Conservation (phyloP, 2,113 vertebrate genomes). For the Nothocercus julius region DNA sequence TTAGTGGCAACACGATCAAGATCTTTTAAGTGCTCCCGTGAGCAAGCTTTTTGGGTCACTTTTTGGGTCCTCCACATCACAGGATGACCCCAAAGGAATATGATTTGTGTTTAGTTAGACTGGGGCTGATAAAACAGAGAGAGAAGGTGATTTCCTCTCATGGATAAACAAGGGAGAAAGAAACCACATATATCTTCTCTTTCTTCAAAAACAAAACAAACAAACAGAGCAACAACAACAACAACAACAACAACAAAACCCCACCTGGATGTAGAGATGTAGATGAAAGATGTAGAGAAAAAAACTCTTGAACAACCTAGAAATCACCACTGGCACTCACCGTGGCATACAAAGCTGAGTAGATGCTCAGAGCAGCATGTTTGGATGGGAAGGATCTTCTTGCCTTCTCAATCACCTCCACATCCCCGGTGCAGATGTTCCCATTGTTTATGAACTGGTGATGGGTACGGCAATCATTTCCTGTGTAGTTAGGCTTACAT, state of each 20-base stretch:
- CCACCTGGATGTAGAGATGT: not conserved
- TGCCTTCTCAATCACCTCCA: constrained; percentile 87
- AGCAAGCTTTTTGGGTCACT: not conserved
- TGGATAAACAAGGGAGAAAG: not conserved
- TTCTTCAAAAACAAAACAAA: not conserved
- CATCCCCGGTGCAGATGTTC: constrained; percentile 94
- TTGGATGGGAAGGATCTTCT: constrained; percentile 97
- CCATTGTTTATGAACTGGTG: constrained; percentile 91
- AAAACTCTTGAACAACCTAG: not conserved
- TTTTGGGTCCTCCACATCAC: not conserved
- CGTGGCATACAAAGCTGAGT: constrained; percentile 95
- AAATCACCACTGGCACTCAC: constrained; percentile 76
- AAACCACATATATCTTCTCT: not conserved
- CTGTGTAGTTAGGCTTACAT: constrained; percentile 97
- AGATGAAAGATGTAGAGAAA: not conserved
- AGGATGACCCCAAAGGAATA: not conserved
- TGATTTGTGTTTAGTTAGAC: not conserved
- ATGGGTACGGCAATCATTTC: constrained; percentile 86
- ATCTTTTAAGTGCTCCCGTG: not conserved
- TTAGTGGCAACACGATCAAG: not conserved
- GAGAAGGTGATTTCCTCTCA: not conserved
- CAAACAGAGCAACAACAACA: too few species aligned
- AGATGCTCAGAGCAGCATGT: constrained; percentile 95
- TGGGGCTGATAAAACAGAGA: not conserved
- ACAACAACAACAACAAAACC: too few species aligned